phyloP scores from a whole-genome alignment of 2,797 vertebrate genomes.

The Phalloptychus januarius region DNA sequence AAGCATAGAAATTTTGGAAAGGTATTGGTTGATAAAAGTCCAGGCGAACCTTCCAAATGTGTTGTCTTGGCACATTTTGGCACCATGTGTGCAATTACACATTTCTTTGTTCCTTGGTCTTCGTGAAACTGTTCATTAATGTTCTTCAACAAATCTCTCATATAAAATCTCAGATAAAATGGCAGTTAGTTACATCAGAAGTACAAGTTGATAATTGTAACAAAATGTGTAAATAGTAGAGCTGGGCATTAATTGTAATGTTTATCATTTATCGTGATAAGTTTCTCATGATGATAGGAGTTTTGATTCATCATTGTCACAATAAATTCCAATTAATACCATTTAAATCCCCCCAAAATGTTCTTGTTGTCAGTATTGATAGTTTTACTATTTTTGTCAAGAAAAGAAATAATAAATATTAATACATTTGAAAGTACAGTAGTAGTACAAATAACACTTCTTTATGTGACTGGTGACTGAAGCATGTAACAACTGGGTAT shows the following conservation, averaged over 20 bases:
- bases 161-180: not conserved
- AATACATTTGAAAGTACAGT: too few relatives aligned
- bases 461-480: too few relatives aligned
- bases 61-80: not conserved
- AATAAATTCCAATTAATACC: too few relatives aligned
- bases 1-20: not conserved
- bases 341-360: too few relatives aligned
- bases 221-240: not conserved
- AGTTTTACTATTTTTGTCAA: too few relatives aligned
- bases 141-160: not conserved
- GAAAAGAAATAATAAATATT: too few relatives aligned
- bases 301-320: too few relatives aligned
- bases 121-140: not conserved
- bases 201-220: not conserved
- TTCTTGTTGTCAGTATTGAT: not conserved
- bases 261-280: too few relatives aligned
- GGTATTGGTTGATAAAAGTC: not conserved
- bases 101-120: not conserved
- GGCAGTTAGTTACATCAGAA: not conserved
- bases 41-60: not conserved
- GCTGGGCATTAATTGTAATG: not conserved
- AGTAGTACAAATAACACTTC: too few relatives aligned
- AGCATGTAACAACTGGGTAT: too few relatives aligned
- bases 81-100: too few relatives aligned
- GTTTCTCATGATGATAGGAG: too few relatives aligned